A percentile compares a stretch with the other conserved stretches of the same genome.
Evolutionary conservation across 2,113 vertebrate species (phyloP).

Genomic region (Suricata suricatta): DNA sequence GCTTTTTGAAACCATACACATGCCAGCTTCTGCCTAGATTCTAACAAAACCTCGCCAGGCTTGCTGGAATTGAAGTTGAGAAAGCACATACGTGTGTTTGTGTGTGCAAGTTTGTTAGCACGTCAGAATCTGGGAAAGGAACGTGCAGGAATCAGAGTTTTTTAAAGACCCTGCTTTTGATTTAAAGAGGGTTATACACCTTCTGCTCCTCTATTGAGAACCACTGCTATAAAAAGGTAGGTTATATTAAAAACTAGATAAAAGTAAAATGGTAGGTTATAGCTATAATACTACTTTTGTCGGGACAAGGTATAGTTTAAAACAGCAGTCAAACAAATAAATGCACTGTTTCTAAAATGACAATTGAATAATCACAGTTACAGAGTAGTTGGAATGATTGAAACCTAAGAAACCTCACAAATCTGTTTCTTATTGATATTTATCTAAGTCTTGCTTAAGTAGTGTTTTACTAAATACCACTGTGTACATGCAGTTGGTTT

Average conservation of each 20-base stretch:
- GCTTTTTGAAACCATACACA: neutral
- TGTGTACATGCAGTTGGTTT: neutral
- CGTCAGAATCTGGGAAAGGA: neutral
- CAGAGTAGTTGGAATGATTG: neutral
- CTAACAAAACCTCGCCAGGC: neutral
- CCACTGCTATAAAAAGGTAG: neutral
- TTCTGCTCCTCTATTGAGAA: neutral
- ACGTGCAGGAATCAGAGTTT: neutral
- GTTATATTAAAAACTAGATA: neutral
- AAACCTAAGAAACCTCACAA: neutral
- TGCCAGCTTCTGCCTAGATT: neutral
- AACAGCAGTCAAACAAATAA: neutral
- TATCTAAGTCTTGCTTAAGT: neutral
- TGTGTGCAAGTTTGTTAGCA: neutral
- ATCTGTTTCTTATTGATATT: neutral
- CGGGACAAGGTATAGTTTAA: neutral
- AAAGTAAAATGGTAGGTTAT: neutral
- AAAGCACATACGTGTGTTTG: accelerated
- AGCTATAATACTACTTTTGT: neutral
- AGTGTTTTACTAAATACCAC: neutral
- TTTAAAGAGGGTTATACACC: neutral
- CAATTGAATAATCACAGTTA: neutral
- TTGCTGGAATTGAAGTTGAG: neutral
- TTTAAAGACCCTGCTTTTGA: neutral
- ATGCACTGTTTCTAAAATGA: neutral